Conservation (phyloP, 2,113 vertebrate species). For the Labrus mixtus region DNA sequence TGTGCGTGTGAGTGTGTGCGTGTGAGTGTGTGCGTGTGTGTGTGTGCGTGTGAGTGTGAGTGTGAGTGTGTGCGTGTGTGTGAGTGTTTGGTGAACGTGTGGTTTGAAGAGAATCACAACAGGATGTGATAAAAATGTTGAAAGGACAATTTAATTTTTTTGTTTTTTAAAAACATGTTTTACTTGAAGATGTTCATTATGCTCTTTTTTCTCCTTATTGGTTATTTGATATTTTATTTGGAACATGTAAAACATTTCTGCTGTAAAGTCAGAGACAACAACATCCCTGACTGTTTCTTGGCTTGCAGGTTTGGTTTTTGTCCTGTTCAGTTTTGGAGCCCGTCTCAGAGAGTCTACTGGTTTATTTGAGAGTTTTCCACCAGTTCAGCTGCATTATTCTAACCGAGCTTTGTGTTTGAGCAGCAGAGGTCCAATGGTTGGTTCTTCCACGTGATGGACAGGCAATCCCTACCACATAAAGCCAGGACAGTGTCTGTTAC, state of each 20-base stretch:
- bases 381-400: conserved; percentile 49
- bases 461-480: conserved; percentile 39
- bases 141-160: conserved; percentile 45
- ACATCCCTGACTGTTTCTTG: neutral
- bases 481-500: conserved; percentile 24
- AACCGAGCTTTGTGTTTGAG: conserved; percentile 52
- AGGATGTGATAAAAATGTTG: conserved; percentile 45
- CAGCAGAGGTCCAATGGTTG: conserved; percentile 31
- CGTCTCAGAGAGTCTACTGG: neutral
- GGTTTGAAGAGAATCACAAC: conserved; percentile 35
- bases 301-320: conserved; percentile 18
- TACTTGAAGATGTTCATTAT: conserved; percentile 15
- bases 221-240: conserved; percentile 37
- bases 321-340: neutral
- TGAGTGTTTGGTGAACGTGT: conserved; percentile 17
- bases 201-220: neutral
- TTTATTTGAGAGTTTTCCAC: neutral
- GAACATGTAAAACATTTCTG: conserved; percentile 28
- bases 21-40: conserved; percentile 23
- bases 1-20: too few relatives aligned
- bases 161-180: conserved; percentile 47
- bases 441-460: conserved; percentile 5
- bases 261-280: conserved; percentile 24
- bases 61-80: too few relatives aligned
- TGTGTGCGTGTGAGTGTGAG: conserved; percentile 7